Percentiles rank a stretch among this genome's conserved stretches.
phyloP scores from a whole-genome alignment of 2,888 invertebrate genomes.

The Parnassius glacialis region DNA sequence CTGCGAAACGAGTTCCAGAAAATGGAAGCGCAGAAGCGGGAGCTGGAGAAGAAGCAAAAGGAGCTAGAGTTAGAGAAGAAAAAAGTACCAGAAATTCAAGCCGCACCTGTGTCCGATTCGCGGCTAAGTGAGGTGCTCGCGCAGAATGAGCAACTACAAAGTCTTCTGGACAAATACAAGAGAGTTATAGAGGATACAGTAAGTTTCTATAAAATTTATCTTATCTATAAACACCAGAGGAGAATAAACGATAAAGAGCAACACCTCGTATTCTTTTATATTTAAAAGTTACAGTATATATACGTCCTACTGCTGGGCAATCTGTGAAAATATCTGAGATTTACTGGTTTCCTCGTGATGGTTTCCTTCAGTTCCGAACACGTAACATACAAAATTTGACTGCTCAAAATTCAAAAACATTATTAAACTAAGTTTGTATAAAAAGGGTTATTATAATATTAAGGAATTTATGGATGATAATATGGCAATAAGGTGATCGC shows the following conservation, averaged over 20 bases:
- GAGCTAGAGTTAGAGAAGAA: slow-evolving; percentile 36
- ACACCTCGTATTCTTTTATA: too few relatives aligned
- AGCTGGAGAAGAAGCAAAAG: slow-evolving; percentile 33
- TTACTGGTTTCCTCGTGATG: too few relatives aligned
- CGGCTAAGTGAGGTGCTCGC: slow-evolving; percentile 73
- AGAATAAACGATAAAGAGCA: background rate
- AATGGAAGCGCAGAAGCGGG: slow-evolving; percentile 33
- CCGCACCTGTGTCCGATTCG: slow-evolving; percentile 39
- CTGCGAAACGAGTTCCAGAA: slow-evolving; percentile 49
- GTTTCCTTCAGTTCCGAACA: too few relatives aligned
- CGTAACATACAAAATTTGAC: too few relatives aligned
- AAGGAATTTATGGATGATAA: too few relatives aligned
- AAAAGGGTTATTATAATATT: too few relatives aligned
- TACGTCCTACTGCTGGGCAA: too few relatives aligned
- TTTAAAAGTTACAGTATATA: too few relatives aligned
- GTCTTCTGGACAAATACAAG: slow-evolving; percentile 85
- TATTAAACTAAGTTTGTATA: too few relatives aligned
- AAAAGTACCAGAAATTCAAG: slow-evolving; percentile 31
- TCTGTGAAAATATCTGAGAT: too few relatives aligned
- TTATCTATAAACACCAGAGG: background rate
- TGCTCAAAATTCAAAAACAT: too few relatives aligned
- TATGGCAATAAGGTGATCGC: too few relatives aligned
- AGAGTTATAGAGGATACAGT: slow-evolving; percentile 89
- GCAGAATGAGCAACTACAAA: slow-evolving; percentile 84
- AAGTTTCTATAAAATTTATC: slow-evolving; percentile 47